phyloP scores from a whole-genome alignment of 2,113 vertebrate species.

The Lipotes vexillifer region DNA sequence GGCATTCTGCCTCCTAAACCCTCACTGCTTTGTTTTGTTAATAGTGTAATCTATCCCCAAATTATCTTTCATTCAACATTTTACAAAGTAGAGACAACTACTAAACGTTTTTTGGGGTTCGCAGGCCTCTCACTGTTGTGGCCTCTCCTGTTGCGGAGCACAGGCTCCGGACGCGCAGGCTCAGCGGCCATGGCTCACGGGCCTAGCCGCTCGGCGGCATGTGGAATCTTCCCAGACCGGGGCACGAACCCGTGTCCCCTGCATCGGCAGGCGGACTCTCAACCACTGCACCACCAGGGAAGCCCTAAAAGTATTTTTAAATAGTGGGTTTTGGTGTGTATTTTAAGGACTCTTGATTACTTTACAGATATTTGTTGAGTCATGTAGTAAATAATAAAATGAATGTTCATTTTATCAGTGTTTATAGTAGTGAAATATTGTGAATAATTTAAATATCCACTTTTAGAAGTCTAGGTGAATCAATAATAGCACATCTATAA shows the following conservation, averaged over 20 bases:
- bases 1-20: not conserved
- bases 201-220: too few species aligned
- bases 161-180: too few species aligned
- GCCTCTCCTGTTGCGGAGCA: too few species aligned
- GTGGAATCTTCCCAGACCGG: too few species aligned
- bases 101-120: not conserved
- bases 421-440: not conserved
- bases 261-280: too few species aligned
- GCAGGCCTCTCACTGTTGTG: too few species aligned
- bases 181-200: too few species aligned
- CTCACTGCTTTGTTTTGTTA: not conserved
- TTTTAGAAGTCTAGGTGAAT: not conserved
- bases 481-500: not conserved
- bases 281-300: too few species aligned
- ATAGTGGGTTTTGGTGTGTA: not conserved
- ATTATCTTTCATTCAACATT: not conserved
- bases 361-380: constrained; percentile 19
- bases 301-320: not conserved
- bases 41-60: not conserved
- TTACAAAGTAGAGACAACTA: not conserved
- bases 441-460: not conserved
- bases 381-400: not conserved
- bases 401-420: not conserved
- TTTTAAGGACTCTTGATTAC: constrained; percentile 5
- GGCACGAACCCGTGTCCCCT: too few species aligned